Evolutionary conservation across 2,888 invertebrate genomes (phyloP), one percentile per base, ranked within the genome.

Genomic region (Limnephilus rhombicus): DNA sequence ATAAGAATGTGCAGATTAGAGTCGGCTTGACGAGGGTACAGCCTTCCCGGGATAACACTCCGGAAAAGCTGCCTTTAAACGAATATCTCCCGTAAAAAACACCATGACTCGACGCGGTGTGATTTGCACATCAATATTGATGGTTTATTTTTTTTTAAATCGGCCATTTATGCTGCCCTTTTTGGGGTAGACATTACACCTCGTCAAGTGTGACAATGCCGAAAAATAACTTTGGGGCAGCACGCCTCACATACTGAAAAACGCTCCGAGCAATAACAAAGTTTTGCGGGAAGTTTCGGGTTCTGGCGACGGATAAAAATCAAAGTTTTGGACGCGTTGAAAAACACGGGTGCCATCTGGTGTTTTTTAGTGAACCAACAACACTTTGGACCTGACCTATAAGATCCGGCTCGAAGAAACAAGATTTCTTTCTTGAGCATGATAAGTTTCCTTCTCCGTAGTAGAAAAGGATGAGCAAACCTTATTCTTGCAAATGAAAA

Each of bases 1-100:
- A 93, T 92, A 93, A 93, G 92, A 93, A 93, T 92, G 93, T 91
- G 90, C 92, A 92, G 93, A 93, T 93, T 92, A 93, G 93, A 93
- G 92, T 91, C 83, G 90, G 91, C 82, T 81, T 93, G 93, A 93
- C 92, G 92, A 93, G 93, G 93, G 93, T 24, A 80, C 80, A 80
- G 31, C n/a, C 9, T 80, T 37, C 41, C 15, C 37, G 29, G 18
- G 86, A 87, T 53, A 45, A 34, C 15, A 85, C 85, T 37, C 80
- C 37, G 37, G 24, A 80, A 80, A 37, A 89, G 37, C 37, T 31
- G 80, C 68, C 15, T 24, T 89, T 37, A 89, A 80, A 45, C 45
- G 24, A 24, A 80, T 24, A 89, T 37, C 41, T 24, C 68, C 37
- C 80, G 80, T 34, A 80, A 80, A 80, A 89, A 80, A 80, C 68